These are phyloP conservation scores for Mus pahari DNA, from an alignment of 2,113 vertebrate species.

Conservation along the genomic window DNA sequence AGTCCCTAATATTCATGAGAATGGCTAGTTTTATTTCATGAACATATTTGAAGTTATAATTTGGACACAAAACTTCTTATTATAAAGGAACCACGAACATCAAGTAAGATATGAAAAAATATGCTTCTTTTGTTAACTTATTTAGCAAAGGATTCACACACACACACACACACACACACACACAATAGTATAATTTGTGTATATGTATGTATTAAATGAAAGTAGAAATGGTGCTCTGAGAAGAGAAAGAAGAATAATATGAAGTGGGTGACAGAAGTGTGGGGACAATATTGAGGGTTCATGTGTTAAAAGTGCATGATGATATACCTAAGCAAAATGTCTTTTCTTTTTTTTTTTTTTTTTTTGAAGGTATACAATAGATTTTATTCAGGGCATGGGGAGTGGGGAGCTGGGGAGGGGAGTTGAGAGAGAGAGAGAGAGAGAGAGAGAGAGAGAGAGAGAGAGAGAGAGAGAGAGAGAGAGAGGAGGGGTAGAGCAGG, in stretches of 20 bases:
- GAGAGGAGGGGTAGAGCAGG: too few species aligned
- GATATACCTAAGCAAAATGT: background rate
- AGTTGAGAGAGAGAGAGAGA: too few species aligned
- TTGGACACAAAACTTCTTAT: background rate
- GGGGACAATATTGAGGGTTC: background rate
- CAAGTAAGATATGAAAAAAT: background rate
- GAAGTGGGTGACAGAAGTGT: too few species aligned
- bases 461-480: too few species aligned
- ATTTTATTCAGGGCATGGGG: too few species aligned
- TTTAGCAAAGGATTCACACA: background rate
- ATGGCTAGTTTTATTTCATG: background rate
- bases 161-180: too few species aligned
- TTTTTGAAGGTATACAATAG: too few species aligned
- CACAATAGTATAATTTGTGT: background rate
- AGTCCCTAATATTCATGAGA: background rate
- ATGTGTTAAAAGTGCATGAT: background rate
- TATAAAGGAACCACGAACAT: background rate
- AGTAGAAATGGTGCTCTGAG: background rate
- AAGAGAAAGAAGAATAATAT: background rate
- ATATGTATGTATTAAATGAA: background rate
- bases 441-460: too few species aligned
- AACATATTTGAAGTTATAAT: slow-evolving; percentile 1
- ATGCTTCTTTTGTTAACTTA: background rate
- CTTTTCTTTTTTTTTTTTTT: background rate
- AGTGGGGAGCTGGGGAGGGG: too few species aligned